A percentile compares a stretch with the other conserved stretches of the same genome.
Conservation (phyloP, 2,113 vertebrate genomes). For the Taurulus bubalis region DNA sequence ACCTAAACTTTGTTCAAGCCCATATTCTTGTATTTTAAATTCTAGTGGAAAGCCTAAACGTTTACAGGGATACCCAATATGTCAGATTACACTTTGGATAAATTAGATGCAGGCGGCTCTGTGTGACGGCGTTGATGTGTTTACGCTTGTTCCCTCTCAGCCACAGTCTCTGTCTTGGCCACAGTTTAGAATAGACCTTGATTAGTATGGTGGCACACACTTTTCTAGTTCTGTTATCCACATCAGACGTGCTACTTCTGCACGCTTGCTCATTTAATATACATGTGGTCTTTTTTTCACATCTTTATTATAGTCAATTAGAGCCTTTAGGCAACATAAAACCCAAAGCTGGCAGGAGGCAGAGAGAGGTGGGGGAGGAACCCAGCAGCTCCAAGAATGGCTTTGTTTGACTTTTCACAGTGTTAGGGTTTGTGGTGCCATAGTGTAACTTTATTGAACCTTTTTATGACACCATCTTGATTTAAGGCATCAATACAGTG, state of each 20-base stretch:
- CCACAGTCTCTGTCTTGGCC: constrained; percentile 31
- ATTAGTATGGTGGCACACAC: constrained; percentile 23
- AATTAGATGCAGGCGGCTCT: neutral
- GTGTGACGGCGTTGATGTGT: constrained; percentile 17
- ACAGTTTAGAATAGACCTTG: constrained; percentile 26
- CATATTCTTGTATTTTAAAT: neutral
- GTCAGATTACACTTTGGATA: neutral
- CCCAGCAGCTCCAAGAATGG: constrained; percentile 13
- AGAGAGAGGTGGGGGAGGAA: constrained; percentile 1
- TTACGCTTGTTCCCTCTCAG: constrained; percentile 30
- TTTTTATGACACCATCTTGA: constrained; percentile 16
- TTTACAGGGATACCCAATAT: neutral
- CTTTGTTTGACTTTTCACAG: constrained; percentile 35
- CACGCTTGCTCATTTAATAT: constrained; percentile 22
- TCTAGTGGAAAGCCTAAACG: neutral
- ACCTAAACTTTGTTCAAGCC: constrained; percentile 5
- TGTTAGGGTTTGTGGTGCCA: neutral
- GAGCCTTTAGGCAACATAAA: constrained; percentile 33
- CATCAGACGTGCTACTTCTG: constrained; percentile 38
- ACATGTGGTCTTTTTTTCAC: constrained; percentile 27
- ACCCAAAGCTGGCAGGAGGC: constrained; percentile 23
- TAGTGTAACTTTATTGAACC: constrained; percentile 19
- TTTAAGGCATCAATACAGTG: neutral
- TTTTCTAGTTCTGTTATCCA: constrained; percentile 45
- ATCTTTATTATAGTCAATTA: constrained; percentile 45